Percentiles rank a stretch among this genome's conserved stretches.
These are phyloP conservation scores for Nansenia antarctica DNA, from an alignment of 2,113 vertebrate species.

Conservation along the genomic window DNA sequence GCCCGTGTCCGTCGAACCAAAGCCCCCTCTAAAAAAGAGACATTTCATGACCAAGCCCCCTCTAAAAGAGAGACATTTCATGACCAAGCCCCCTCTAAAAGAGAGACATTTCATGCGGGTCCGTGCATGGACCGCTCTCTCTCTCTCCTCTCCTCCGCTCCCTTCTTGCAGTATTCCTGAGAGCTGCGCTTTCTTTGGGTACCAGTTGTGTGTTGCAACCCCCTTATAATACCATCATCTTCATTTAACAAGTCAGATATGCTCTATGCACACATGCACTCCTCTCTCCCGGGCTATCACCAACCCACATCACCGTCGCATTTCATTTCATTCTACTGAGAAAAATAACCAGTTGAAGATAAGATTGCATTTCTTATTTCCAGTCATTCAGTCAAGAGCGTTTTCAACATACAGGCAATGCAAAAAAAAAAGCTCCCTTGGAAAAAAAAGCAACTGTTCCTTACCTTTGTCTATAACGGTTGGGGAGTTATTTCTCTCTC, in stretches of 20 bases:
- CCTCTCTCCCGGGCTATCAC: neutral
- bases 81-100: neutral
- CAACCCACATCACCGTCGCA: neutral
- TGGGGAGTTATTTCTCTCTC: conserved; percentile 60
- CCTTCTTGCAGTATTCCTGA: conserved; percentile 36
- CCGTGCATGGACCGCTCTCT: too few species aligned
- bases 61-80: neutral
- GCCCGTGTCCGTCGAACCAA: conserved; percentile 34
- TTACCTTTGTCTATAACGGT: conserved; percentile 62
- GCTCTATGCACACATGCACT: neutral
- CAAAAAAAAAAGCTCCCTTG: conserved; percentile 28
- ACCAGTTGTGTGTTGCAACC: conserved; percentile 8
- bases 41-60: too few species aligned
- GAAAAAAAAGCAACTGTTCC: conserved; percentile 31
- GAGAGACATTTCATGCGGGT: neutral
- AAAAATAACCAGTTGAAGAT: conserved; percentile 2
- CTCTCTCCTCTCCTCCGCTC: neutral
- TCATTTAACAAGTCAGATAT: neutral
- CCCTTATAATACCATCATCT: neutral
- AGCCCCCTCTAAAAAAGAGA: neutral
- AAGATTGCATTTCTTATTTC: neutral
- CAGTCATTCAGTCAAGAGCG: conserved; percentile 4
- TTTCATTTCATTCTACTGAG: conserved; percentile 3
- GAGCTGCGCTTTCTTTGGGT: conserved; percentile 11
- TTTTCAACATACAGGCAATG: neutral